phyloP scores from a whole-genome alignment of 1,140 invertebrate species.

The Bicyclus anynana region DNA sequence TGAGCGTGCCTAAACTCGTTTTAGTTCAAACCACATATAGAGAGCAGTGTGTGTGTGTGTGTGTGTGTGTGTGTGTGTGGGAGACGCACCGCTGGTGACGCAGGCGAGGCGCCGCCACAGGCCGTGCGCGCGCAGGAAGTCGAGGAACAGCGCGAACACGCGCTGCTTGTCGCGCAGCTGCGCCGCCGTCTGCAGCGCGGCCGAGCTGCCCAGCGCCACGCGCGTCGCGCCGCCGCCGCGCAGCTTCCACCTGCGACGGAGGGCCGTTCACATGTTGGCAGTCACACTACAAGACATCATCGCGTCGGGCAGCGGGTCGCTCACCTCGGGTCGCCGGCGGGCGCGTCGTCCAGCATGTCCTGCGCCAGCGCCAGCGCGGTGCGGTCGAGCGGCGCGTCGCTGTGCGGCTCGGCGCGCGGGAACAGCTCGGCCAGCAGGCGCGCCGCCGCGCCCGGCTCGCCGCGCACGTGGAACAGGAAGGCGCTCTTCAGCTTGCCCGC shows the following conservation, averaged over 20 bases:
- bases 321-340: slow-evolving; percentile 89
- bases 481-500: slow-evolving; percentile 85
- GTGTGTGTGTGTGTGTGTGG: no score
- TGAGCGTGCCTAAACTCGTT: no score
- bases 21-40: no score
- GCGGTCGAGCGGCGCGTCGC: slow-evolving; percentile 81
- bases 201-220: slow-evolving; percentile 79
- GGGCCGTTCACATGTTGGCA: no score
- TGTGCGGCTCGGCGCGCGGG: slow-evolving; percentile 66
- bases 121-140: slow-evolving; percentile 86
- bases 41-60: no score
- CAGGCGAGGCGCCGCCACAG: slow-evolving; percentile 85
- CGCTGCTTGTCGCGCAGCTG: slow-evolving; percentile 92
- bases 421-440: slow-evolving; percentile 85
- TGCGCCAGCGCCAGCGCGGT: slow-evolving; percentile 84
- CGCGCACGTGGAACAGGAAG: slow-evolving; percentile 83
- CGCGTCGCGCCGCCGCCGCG: slow-evolving; percentile 28
- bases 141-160: slow-evolving; percentile 84
- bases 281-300: background rate
- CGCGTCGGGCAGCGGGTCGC: background rate
- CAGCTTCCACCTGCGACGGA: slow-evolving; percentile 36
- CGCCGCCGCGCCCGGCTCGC: slow-evolving; percentile 76
- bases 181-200: slow-evolving; percentile 87
- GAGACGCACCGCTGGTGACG: slow-evolving; percentile 80
- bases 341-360: slow-evolving; percentile 92